Evolutionary conservation across 1,140 invertebrate genomes (phyloP).

Genomic region (Monochamus saltuarius): DNA sequence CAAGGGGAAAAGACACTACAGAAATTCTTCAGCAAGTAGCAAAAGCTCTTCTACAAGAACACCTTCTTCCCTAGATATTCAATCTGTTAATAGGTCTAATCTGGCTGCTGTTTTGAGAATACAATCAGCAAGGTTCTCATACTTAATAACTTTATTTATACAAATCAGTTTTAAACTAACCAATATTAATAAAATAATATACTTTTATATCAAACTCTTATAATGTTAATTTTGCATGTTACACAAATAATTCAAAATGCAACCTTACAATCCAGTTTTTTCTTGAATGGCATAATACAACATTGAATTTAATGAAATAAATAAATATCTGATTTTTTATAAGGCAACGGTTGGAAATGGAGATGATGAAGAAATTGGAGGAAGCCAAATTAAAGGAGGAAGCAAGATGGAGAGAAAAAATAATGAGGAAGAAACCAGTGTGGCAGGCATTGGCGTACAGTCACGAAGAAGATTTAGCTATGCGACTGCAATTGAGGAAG

Average conservation of each 20-base stretch:
- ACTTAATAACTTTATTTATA: no score
- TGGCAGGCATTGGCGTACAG: constrained; percentile 69
- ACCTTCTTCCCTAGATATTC: constrained; percentile 52
- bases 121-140: constrained; percentile 60
- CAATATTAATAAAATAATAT: background rate
- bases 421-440: constrained; percentile 64
- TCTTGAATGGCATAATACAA: no score
- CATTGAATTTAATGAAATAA: no score
- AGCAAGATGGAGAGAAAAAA: constrained; percentile 58
- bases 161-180: constrained; percentile 20
- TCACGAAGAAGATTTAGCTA: constrained; percentile 66
- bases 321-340: constrained; percentile 2
- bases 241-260: background rate
- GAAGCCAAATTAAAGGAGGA: constrained; percentile 61
- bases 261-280: no score
- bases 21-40: constrained; percentile 41
- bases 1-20: constrained; percentile 27
- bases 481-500: constrained; percentile 62
- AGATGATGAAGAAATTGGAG: constrained; percentile 60
- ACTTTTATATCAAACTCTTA: background rate
- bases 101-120: constrained; percentile 69
- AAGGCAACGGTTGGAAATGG: constrained; percentile 55
- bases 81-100: constrained; percentile 63
- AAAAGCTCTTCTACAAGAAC: constrained; percentile 40
- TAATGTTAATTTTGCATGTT: constrained; percentile 1